A percentile compares a stretch with the other conserved stretches of the same genome.
Evolutionary conservation across 1,140 invertebrate species (phyloP).

Genomic region (Cherax quadricarinatus): DNA sequence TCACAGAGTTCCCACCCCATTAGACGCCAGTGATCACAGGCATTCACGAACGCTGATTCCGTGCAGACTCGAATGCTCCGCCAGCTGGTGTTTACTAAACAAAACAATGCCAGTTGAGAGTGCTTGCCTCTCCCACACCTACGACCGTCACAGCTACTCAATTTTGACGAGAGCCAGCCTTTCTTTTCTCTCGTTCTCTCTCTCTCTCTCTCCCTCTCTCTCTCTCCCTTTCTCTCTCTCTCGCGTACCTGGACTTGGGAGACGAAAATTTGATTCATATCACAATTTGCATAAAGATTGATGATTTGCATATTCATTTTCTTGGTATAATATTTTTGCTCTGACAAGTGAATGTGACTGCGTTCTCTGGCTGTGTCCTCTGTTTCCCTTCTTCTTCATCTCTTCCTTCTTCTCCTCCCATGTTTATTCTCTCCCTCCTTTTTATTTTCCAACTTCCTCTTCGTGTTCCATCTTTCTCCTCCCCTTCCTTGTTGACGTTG

Average conservation of each 20-base stretch:
- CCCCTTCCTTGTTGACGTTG: too few species aligned
- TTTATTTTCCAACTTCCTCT: neutral
- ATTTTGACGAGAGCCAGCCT: neutral
- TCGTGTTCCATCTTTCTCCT: neutral
- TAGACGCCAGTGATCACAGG: too few species aligned
- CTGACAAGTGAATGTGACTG: constrained; percentile 14
- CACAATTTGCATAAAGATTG: constrained; percentile 69
- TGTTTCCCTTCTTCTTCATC: neutral
- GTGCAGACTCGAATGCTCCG: too few species aligned
- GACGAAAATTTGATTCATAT: constrained; percentile 63
- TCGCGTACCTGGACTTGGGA: constrained; percentile 11
- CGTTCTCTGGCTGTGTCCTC: neutral
- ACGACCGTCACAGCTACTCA: neutral
- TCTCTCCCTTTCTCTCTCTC: neutral
- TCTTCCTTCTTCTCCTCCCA: neutral
- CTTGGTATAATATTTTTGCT: constrained; percentile 56
- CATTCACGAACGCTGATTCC: too few species aligned
- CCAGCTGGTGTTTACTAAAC: neutral
- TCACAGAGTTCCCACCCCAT: too few species aligned
- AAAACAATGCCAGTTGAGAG: neutral
- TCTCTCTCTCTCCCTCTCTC: too few species aligned
- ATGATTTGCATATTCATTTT: constrained; percentile 68
- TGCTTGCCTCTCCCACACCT: neutral
- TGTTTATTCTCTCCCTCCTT: neutral
- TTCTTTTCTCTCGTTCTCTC: too few species aligned